Percentiles rank a stretch among this genome's conserved stretches.
Conservation (phyloP, 2,113 vertebrate genomes). For the Calidris pugnax region DNA sequence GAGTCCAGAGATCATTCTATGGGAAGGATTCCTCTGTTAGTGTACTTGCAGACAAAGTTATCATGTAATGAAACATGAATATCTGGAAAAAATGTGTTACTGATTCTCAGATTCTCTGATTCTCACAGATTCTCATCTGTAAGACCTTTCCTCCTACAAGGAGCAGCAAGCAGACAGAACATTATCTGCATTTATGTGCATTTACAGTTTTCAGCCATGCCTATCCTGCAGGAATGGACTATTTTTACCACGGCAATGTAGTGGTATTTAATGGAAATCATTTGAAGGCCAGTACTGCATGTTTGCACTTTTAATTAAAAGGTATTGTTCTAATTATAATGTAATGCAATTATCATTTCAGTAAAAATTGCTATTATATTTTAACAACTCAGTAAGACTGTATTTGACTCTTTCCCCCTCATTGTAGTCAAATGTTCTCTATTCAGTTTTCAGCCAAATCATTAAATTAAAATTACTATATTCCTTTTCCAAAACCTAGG, state of each 20-base stretch:
- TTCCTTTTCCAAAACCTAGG: background rate
- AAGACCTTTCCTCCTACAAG: background rate
- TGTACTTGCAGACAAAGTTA: background rate
- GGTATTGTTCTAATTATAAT: background rate
- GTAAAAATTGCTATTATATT: constrained; percentile 1
- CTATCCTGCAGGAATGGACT: background rate
- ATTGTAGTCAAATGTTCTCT: background rate
- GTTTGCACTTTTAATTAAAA: background rate
- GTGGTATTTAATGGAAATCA: background rate
- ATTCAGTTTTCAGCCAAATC: background rate
- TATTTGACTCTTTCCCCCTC: background rate
- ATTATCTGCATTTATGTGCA: background rate
- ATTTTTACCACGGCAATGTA: background rate
- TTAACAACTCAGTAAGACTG: background rate
- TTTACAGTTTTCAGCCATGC: background rate
- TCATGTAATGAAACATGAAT: background rate
- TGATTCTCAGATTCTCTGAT: background rate
- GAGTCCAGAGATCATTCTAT: background rate
- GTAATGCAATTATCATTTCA: background rate
- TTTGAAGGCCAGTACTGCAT: background rate
- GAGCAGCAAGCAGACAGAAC: background rate
- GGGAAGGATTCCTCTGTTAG: background rate
- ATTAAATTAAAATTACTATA: constrained; percentile 50
- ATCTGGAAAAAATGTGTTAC: background rate
- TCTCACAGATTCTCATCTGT: background rate